Evolutionary conservation across 1,140 invertebrate species (phyloP), one percentile per base, ranked within the genome.

Genomic region (Hydropsyche tenuis): DNA sequence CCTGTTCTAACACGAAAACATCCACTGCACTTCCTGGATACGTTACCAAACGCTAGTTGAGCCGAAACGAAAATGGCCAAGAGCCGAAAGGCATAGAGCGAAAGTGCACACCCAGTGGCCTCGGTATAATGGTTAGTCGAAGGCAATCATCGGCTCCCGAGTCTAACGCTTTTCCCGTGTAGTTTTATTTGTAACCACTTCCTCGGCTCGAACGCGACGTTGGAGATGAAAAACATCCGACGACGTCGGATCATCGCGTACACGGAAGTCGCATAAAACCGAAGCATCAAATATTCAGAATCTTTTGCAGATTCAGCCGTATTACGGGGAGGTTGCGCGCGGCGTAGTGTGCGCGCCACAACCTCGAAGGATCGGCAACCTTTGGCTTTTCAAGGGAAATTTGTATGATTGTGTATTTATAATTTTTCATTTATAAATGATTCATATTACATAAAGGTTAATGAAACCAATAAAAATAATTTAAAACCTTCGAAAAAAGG

Each of bases 271-370:
- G 73, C 73, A 74, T 74, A 63, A 73, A 74, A 74, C 68, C 62
- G 22, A 27, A 51, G 46, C 68, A 74, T 74, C 66, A 74, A 74
- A 70, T 74, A 74, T 74, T 74, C 73, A 74, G 56, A 74, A 74
- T 74, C 73, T 71, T 74, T 74, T 65, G 70, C 70, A 64, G 70
- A 72, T 72, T 72, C 70, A 63, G 62, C 68, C 27, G 25, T 64
- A 46, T 72, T 62, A 64, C 30, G 53, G 53, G 30, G 30, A 37
- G 30, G 30, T 37, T 37, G 30, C 30, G 30, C 30, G 30, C 30
- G 30, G 9, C 30, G n/a, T n/a, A n/a, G n/a, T 37, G 30, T 37
- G 9, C 30, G 9, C 30, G 3, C 3, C 30, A 37, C 3, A 51
- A 4, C 14, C 3, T n/a, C 4, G 14, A 14, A 20, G 46, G 60